These are phyloP conservation scores for Sceloporus undulatus DNA, from an alignment of 2,113 vertebrate genomes.

Conservation along the genomic window DNA sequence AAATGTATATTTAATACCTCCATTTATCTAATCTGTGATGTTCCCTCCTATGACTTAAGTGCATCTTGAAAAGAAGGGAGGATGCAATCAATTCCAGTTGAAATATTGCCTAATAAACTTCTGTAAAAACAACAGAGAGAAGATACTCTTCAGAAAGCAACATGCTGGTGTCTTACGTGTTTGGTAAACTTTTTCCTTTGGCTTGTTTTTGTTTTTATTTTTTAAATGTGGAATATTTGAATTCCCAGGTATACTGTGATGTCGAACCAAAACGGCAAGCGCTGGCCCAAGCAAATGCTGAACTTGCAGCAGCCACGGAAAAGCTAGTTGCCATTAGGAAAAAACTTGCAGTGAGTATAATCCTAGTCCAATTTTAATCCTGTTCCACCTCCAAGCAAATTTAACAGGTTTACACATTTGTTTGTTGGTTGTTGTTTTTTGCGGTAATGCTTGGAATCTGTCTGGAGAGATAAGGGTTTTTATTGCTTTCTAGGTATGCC, in stretches of 20 bases:
- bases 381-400: neutral
- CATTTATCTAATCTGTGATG: conserved; percentile 7
- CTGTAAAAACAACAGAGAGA: neutral
- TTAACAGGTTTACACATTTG: neutral
- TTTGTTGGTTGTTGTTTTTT: neutral
- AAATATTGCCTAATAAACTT: conserved; percentile 7
- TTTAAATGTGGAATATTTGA: neutral
- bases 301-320: conserved; percentile 80
- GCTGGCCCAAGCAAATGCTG: conserved; percentile 80
- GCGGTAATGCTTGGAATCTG: neutral
- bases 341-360: conserved; percentile 80
- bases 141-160: neutral
- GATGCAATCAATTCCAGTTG: neutral
- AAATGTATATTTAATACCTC: conserved; percentile 12
- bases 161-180: neutral
- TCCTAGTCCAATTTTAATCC: neutral
- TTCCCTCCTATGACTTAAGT: conserved; percentile 15
- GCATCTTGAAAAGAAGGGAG: conserved; percentile 3
- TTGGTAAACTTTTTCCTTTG: neutral
- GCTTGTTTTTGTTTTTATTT: neutral
- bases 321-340: conserved; percentile 80
- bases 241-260: conserved; percentile 83
- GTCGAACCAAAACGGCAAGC: conserved; percentile 82
- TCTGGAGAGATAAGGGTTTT: conserved; percentile 2
- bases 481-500: conserved; percentile 7